Evolutionary conservation across 2,113 vertebrate genomes (phyloP).

Genomic region (Irena cyanogastra): DNA sequence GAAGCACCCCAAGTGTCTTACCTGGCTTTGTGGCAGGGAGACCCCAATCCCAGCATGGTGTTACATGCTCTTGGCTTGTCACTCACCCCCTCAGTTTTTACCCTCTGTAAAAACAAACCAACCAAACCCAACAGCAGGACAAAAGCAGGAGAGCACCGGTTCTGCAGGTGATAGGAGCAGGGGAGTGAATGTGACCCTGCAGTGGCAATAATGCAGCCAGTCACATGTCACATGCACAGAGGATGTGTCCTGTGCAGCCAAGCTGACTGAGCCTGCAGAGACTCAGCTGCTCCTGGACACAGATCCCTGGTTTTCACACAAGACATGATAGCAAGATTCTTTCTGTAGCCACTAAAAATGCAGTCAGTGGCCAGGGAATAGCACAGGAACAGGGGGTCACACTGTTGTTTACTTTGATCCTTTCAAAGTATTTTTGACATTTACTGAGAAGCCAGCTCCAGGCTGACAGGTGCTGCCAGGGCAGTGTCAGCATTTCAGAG

Average conservation of each 20-base stretch:
- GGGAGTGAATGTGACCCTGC: not conserved
- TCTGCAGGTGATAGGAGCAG: not conserved
- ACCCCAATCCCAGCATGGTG: not conserved
- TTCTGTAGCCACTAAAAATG: not conserved
- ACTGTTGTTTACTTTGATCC: not conserved
- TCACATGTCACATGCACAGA: no score
- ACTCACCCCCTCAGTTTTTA: not conserved
- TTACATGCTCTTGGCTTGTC: not conserved
- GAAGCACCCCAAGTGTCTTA: not conserved
- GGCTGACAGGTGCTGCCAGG: not conserved
- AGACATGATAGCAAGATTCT: rapidly evolving
- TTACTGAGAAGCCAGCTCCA: not conserved
- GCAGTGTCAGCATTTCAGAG: rapidly evolving
- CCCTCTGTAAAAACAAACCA: not conserved
- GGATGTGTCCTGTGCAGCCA: rapidly evolving
- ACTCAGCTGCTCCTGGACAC: rapidly evolving
- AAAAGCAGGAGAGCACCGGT: not conserved
- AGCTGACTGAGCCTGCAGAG: not conserved
- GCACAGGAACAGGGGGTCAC: rapidly evolving
- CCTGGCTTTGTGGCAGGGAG: not conserved
- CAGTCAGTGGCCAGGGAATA: rapidly evolving
- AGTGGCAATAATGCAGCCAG: not conserved
- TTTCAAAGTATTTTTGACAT: not conserved
- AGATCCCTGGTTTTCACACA: no score
- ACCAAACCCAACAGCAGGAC: not conserved